phyloP scores from a whole-genome alignment of 2,888 invertebrate species.

The Agrilus cyanescens region DNA sequence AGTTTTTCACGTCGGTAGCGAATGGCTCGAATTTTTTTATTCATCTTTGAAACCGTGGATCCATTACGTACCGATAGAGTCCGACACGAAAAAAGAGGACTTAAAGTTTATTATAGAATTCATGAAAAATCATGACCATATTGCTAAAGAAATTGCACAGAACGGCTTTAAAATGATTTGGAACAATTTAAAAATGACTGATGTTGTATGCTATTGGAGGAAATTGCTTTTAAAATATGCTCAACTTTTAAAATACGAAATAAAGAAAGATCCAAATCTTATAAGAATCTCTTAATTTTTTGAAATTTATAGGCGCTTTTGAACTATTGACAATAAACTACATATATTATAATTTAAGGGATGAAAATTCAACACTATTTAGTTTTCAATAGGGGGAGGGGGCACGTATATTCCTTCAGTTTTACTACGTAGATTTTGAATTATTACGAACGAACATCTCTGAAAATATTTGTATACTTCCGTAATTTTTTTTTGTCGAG shows the following conservation, averaged over 20 bases:
- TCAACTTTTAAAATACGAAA: slow-evolving; percentile 57
- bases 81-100: slow-evolving; percentile 52
- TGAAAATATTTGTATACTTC: too few relatives aligned
- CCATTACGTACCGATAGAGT: slow-evolving; percentile 78
- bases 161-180: slow-evolving; percentile 74
- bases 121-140: slow-evolving; percentile 59
- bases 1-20: slow-evolving; percentile 87
- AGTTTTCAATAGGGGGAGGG: too few relatives aligned
- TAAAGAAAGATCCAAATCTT: slow-evolving; percentile 43
- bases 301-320: slow-evolving; percentile 2
- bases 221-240: slow-evolving; percentile 62
- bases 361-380: too few relatives aligned
- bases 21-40: slow-evolving; percentile 95
- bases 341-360: background rate
- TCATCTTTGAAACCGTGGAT: slow-evolving; percentile 84
- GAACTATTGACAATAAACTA: slow-evolving; percentile 1
- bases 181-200: slow-evolving; percentile 68
- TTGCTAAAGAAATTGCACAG: slow-evolving; percentile 67
- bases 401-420: too few relatives aligned
- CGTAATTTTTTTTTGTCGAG: too few relatives aligned
- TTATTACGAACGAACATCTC: too few relatives aligned
- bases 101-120: slow-evolving; percentile 64
- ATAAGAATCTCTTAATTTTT: slow-evolving; percentile 35
- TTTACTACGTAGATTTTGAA: too few relatives aligned
- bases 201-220: slow-evolving; percentile 82